These are phyloP conservation scores for Tholera decimalis DNA, from an alignment of 2,888 invertebrate genomes.

Conservation along the genomic window DNA sequence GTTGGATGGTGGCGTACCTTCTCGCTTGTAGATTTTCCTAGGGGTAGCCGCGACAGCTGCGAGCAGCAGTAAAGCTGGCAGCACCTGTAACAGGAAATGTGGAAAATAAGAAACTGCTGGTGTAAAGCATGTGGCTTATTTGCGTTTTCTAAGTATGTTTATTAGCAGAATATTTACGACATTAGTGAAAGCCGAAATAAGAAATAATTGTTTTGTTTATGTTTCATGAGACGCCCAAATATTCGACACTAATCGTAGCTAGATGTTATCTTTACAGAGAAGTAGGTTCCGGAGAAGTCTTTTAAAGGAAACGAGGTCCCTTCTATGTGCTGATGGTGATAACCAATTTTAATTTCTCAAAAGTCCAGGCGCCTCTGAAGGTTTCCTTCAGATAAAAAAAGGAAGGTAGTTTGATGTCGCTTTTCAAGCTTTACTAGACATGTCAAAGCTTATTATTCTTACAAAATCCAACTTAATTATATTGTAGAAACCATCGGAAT, in stretches of 20 bases:
- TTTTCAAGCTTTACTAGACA: not conserved
- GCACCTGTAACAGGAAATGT: slow-evolving; percentile 75
- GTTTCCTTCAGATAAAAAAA: too few relatives aligned
- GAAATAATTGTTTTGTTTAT: not conserved
- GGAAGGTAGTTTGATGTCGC: too few relatives aligned
- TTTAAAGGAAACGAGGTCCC: too few relatives aligned
- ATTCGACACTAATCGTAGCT: not conserved
- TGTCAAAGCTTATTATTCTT: not conserved
- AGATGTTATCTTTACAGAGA: too few relatives aligned
- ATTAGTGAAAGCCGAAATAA: not conserved
- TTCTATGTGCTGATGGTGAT: too few relatives aligned
- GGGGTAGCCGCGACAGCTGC: slow-evolving; percentile 74
- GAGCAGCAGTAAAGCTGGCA: slow-evolving; percentile 76
- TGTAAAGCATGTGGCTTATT: not conserved
- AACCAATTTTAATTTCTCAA: too few relatives aligned
- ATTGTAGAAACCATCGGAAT: not conserved
- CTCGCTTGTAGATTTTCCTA: slow-evolving; percentile 82
- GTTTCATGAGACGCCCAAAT: not conserved
- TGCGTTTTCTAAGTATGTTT: not conserved
- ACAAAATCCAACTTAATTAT: not conserved
- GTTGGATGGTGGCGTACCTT: slow-evolving; percentile 74
- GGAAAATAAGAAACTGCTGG: slow-evolving; percentile 8
- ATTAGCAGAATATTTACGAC: not conserved
- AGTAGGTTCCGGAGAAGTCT: too few relatives aligned
- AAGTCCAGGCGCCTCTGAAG: too few relatives aligned